Evolutionary conservation across 2,797 vertebrate species (phyloP).

Genomic region (Glyptemys insculpta): DNA sequence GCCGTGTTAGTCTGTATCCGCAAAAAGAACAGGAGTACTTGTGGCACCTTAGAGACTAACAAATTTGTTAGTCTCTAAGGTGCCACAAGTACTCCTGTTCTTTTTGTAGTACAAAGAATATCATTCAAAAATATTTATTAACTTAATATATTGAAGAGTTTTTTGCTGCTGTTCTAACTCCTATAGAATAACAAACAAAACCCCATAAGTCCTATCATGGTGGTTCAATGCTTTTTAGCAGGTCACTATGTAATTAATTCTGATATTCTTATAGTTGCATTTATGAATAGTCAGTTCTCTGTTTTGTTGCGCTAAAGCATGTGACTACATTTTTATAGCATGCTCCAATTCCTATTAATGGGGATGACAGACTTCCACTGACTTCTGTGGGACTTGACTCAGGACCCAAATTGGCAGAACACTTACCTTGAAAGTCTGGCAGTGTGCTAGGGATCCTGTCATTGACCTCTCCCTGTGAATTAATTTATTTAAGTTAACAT

Average conservation of each 20-base stretch:
- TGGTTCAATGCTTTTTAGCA: not conserved
- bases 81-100: too few species aligned
- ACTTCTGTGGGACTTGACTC: not conserved
- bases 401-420: not conserved
- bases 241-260: not conserved
- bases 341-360: not conserved
- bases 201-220: not conserved
- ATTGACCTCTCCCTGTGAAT: not conserved
- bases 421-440: not conserved
- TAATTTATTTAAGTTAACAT: not conserved
- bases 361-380: not conserved
- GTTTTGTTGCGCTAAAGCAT: not conserved
- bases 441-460: not conserved
- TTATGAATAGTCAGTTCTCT: too few species aligned
- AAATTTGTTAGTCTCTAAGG: too few species aligned
- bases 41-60: too few species aligned
- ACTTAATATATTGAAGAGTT: not conserved
- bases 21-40: too few species aligned
- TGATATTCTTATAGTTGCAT: not conserved
- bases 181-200: not conserved
- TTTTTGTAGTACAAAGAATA: fast-evolving
- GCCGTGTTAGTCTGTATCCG: too few species aligned
- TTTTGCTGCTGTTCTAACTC: not conserved
- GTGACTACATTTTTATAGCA: fast-evolving
- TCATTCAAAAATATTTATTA: not conserved